Evolutionary conservation across 2,797 vertebrate genomes (phyloP).

Genomic region (Lagocephalus sceleratus): DNA sequence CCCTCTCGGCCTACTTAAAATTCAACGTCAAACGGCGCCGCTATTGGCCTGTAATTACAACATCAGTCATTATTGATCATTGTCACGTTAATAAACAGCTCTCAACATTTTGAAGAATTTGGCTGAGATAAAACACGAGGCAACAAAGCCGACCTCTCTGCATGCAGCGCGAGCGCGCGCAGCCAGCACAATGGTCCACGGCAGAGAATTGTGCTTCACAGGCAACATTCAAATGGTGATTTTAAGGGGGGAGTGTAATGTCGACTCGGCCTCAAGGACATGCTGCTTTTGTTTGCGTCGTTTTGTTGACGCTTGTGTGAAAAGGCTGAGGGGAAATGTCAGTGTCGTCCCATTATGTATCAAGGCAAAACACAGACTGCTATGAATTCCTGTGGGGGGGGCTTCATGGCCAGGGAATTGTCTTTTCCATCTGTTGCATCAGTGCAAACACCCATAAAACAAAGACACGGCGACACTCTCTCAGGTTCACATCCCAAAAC

Average conservation of each 20-base stretch:
- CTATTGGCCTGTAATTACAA: slow-evolving; percentile 68
- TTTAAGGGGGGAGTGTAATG: slow-evolving; percentile 21
- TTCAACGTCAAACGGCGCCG: slow-evolving; percentile 51
- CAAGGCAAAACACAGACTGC: slow-evolving; percentile 54
- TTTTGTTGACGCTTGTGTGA: slow-evolving; percentile 31
- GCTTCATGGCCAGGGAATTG: slow-evolving; percentile 19
- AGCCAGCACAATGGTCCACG: slow-evolving; percentile 25
- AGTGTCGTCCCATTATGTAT: slow-evolving; percentile 60
- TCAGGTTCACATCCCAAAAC: too few relatives aligned
- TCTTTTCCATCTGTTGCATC: slow-evolving; percentile 21
- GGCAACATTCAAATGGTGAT: slow-evolving; percentile 38
- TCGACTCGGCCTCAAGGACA: slow-evolving; percentile 50
- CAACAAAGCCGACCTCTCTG: slow-evolving; percentile 36
- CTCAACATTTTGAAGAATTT: slow-evolving; percentile 63
- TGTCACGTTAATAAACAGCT: slow-evolving; percentile 72
- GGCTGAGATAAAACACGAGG: slow-evolving; percentile 41
- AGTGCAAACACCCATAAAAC: background rate
- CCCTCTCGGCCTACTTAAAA: slow-evolving; percentile 51
- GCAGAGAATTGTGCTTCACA: slow-evolving; percentile 12
- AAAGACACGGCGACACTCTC: background rate
- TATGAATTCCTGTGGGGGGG: slow-evolving; percentile 34
- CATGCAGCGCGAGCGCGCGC: slow-evolving; percentile 42
- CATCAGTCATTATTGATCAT: slow-evolving; percentile 78
- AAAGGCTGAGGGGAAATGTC: slow-evolving; percentile 49
- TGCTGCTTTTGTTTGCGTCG: slow-evolving; percentile 56